Evolutionary conservation across 2,888 invertebrate species (phyloP).

Genomic region (Plagodis dolabraria): DNA sequence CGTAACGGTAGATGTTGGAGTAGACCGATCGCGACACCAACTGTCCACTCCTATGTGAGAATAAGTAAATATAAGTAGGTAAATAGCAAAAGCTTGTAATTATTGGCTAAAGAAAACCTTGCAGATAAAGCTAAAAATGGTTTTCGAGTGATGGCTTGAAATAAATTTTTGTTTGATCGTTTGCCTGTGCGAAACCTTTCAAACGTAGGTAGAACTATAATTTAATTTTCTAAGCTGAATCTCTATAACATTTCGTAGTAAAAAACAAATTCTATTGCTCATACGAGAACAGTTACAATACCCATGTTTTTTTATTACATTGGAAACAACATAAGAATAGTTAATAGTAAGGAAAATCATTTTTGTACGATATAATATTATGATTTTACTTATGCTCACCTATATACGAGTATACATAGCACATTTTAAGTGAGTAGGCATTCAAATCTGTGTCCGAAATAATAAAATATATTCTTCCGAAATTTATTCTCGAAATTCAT

Average conservation of each 20-base stretch:
- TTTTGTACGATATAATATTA: too few relatives aligned
- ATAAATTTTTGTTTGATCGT: background rate
- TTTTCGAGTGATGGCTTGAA: background rate
- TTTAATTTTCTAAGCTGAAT: slow-evolving; percentile 10
- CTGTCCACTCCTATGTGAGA: slow-evolving; percentile 80
- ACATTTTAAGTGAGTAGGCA: too few relatives aligned
- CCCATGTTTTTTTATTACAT: too few relatives aligned
- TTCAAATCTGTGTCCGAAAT: too few relatives aligned
- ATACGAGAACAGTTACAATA: too few relatives aligned
- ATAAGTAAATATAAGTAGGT: slow-evolving; percentile 25
- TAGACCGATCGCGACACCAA: slow-evolving; percentile 80
- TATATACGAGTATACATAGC: too few relatives aligned
- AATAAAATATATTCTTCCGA: too few relatives aligned
- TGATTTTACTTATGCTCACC: too few relatives aligned
- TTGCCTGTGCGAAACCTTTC: background rate
- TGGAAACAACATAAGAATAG: too few relatives aligned
- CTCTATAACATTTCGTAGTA: slow-evolving; percentile 5
- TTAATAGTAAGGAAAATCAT: too few relatives aligned
- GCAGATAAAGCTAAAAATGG: background rate
- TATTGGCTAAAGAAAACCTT: slow-evolving; percentile 9
- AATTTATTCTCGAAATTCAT: too few relatives aligned
- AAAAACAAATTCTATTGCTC: too few relatives aligned
- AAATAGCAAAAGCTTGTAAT: slow-evolving; percentile 31
- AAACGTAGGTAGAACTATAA: background rate
- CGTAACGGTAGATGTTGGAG: slow-evolving; percentile 86